phyloP scores from a whole-genome alignment of 2,113 vertebrate genomes.

The Apodemus sylvaticus region DNA sequence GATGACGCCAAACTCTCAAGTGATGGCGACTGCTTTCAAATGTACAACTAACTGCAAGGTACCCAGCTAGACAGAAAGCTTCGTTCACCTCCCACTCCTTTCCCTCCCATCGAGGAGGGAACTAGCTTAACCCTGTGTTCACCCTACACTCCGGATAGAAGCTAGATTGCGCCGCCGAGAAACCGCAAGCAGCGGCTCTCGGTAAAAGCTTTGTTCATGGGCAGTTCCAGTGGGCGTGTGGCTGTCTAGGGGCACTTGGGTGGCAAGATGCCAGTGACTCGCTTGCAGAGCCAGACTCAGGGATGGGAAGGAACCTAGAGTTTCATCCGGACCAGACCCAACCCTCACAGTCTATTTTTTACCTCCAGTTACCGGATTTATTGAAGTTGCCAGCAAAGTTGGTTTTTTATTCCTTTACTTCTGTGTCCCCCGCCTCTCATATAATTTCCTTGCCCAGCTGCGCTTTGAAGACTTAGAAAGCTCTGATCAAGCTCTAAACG shows the following conservation, averaged over 20 bases:
- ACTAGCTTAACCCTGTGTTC: constrained; percentile 84
- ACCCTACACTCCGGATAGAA: constrained; percentile 22
- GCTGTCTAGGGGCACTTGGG: constrained; percentile 61
- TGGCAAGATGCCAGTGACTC: constrained; percentile 52
- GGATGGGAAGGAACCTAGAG: constrained; percentile 35
- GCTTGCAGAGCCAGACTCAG: constrained; percentile 46
- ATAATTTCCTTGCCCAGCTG: constrained; percentile 21
- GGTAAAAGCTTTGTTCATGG: constrained; percentile 67
- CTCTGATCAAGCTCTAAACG: background rate
- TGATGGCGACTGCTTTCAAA: constrained; percentile 79
- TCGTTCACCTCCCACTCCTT: constrained; percentile 67
- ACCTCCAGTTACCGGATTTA: constrained; percentile 61
- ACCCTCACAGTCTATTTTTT: constrained; percentile 51
- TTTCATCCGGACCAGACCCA: constrained; percentile 69
- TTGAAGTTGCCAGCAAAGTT: constrained; percentile 68
- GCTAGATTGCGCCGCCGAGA: background rate
- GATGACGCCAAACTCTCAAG: constrained; percentile 66
- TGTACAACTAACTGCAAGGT: constrained; percentile 63
- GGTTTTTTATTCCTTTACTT: constrained; percentile 35
- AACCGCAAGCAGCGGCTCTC: constrained; percentile 48
- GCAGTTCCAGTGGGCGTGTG: constrained; percentile 57
- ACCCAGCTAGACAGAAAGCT: constrained; percentile 51
- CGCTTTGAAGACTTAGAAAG: constrained; percentile 43
- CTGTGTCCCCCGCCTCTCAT: background rate
- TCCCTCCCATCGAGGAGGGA: constrained; percentile 72